A percentile compares a stretch with the other conserved stretches of the same genome.
Evolutionary conservation across 2,797 vertebrate genomes (phyloP).

Genomic region (Acridotheres tristis): DNA sequence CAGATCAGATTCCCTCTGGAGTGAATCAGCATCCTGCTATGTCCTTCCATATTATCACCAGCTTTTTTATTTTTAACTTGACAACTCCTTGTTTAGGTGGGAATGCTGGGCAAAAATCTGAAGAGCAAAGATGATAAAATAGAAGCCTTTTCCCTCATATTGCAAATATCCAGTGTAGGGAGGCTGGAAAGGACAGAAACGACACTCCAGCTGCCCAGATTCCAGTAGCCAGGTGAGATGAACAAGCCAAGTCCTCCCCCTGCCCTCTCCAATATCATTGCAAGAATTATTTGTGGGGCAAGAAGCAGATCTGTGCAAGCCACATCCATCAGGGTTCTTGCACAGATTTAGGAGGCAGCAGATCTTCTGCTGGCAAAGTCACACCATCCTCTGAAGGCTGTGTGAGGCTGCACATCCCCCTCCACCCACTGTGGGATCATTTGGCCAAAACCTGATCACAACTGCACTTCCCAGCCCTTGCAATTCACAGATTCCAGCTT

Average conservation of each 20-base stretch:
- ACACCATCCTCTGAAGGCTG: fast-evolving
- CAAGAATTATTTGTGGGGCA: not conserved
- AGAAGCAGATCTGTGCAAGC: not conserved
- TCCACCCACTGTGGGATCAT: not conserved
- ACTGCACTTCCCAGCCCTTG: not conserved
- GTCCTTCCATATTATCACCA: not conserved
- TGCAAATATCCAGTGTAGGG: not conserved
- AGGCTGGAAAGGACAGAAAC: not conserved
- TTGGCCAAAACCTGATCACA: not conserved
- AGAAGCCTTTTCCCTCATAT: not conserved
- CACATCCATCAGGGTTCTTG: not conserved
- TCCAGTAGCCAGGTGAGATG: not conserved
- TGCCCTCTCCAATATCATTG: not conserved
- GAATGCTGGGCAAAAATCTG: not conserved
- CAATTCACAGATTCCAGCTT: not conserved
- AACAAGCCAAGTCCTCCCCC: not conserved
- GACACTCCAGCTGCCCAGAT: not conserved
- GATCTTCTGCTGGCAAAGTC: not conserved
- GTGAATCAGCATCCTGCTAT: not conserved
- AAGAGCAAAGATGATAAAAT: not conserved
- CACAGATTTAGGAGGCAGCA: not conserved
- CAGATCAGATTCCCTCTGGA: not conserved
- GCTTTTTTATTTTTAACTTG: not conserved
- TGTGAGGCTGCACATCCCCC: not conserved
- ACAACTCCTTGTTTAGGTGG: not conserved